Percentiles rank a stretch among this genome's conserved stretches.
phyloP scores from a whole-genome alignment of 1,140 invertebrate genomes.

The Episyrphus balteatus region DNA sequence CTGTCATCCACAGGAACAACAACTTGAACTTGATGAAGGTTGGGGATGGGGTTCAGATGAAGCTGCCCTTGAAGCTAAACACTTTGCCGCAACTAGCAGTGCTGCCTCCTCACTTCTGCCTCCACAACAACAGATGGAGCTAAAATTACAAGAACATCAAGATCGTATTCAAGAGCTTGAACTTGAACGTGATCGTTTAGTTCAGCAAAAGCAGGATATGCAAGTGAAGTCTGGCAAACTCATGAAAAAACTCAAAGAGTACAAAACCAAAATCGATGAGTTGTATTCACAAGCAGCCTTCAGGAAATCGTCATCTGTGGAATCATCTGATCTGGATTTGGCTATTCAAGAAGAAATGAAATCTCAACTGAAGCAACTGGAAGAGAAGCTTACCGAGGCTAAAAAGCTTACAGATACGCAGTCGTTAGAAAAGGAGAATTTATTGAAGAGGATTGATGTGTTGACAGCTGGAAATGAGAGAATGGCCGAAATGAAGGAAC shows the following conservation, averaged over 20 bases:
- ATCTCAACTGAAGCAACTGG: constrained; percentile 50
- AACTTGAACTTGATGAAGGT: constrained; percentile 8
- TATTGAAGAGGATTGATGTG: constrained; percentile 60
- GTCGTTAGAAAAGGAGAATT: constrained; percentile 50
- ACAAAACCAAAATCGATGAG: constrained; percentile 52
- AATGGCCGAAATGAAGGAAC: constrained; percentile 66
- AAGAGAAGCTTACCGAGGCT: constrained; percentile 50
- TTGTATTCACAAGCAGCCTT: constrained; percentile 38
- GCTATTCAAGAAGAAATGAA: constrained; percentile 66
- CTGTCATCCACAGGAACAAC: constrained; percentile 29
- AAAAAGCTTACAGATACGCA: constrained; percentile 45
- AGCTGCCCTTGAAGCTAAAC: constrained; percentile 35
- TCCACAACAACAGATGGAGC: constrained; percentile 12
- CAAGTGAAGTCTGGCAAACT: constrained; percentile 57
- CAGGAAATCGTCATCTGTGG: constrained; percentile 37
- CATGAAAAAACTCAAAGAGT: constrained; percentile 63
- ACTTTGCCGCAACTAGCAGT: constrained; percentile 8
- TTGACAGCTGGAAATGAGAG: constrained; percentile 65
- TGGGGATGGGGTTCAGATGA: constrained; percentile 46
- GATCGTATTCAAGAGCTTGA: constrained; percentile 41
- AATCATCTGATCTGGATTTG: constrained; percentile 50
- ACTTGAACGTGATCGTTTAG: constrained; percentile 37
- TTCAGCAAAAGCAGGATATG: constrained; percentile 46
- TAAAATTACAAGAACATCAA: constrained; percentile 37
- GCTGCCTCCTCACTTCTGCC: constrained; percentile 4